Evolutionary conservation across 2,888 invertebrate genomes (phyloP), one percentile per base, ranked within the genome.

Genomic region (Diaperis boleti): DNA sequence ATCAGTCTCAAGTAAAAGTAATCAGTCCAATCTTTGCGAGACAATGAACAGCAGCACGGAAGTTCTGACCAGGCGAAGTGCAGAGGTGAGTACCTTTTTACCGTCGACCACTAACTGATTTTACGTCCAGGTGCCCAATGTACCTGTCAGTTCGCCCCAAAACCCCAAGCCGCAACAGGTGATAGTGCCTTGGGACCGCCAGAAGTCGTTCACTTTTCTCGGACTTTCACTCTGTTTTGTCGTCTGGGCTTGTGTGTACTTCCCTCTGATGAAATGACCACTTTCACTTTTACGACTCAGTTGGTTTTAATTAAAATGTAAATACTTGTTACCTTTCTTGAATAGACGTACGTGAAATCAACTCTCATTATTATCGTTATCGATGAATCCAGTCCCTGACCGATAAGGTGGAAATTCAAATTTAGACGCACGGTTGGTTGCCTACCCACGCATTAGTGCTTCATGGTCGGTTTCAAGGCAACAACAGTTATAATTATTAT

Each of bases 211-310:
- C 47, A 74, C 78, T 3, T 81, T 84, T 73, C 57, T 82, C 1
- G 69, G 74, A 3, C 72, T 84, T 29, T 59, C 81, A 7, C 55
- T 78, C 1, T 78, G 82, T 14, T 79, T 84, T 29, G 49, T 83
- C 14, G 62, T 83, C 11, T 85, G 85, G 85, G 82, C 82, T 2
- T 74, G 77, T 17, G 74, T 84, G n/a, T 85, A 81, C 71, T 84
- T 85, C 61, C 82, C 84, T 3, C 62, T 76, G 31, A 56, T 69
- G n/a, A n/a, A n/a, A n/a, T n/a, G 4, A 10, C 2, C 29, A 60
- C 26, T 15, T 63, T 56, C 18, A 42, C 42, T 49, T 56, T 55
- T 35, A 47, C 44, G n/a, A n/a, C n/a, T n/a, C n/a, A n/a, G n/a
- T n/a, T n/a, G n/a, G n/a, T n/a, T n/a, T n/a, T n/a, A n/a, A n/a